phyloP scores from a whole-genome alignment of 1,140 invertebrate species.

The Megalonaias nervosa region DNA sequence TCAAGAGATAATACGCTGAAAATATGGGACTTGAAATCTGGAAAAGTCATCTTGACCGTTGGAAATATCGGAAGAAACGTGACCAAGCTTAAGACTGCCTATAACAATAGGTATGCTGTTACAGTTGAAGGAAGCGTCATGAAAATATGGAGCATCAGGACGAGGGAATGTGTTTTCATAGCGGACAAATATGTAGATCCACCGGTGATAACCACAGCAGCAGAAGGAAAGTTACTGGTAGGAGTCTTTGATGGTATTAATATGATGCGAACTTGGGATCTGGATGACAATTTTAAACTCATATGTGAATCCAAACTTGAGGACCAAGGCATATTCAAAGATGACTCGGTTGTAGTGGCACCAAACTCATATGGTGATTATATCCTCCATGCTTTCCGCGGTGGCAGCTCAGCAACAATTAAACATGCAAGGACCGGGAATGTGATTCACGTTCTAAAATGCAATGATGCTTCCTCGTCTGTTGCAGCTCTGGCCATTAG shows the following conservation, averaged over 20 bases:
- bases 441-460: conserved; percentile 57
- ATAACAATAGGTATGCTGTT: conserved; percentile 51
- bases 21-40: conserved; percentile 65
- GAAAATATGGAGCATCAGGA: conserved; percentile 59
- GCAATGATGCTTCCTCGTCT: conserved; percentile 58
- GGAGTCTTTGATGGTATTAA: conserved; percentile 65
- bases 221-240: conserved; percentile 58
- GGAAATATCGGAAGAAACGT: conserved; percentile 59
- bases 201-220: conserved; percentile 55
- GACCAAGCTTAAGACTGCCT: conserved; percentile 48
- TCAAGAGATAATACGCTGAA: conserved; percentile 67
- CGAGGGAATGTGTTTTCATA: conserved; percentile 44
- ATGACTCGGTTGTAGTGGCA: conserved; percentile 55
- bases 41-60: conserved; percentile 63
- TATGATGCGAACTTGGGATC: conserved; percentile 61
- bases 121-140: conserved; percentile 60
- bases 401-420: conserved; percentile 52
- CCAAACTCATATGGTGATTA: conserved; percentile 51
- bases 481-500: conserved; percentile 60
- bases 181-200: conserved; percentile 61
- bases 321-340: conserved; percentile 58
- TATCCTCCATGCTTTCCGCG: conserved; percentile 62
- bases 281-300: conserved; percentile 45
- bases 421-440: conserved; percentile 60
- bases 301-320: conserved; percentile 52